These are phyloP conservation scores for Etheostoma perlongum DNA, from an alignment of 2,797 vertebrate species.

Conservation along the genomic window DNA sequence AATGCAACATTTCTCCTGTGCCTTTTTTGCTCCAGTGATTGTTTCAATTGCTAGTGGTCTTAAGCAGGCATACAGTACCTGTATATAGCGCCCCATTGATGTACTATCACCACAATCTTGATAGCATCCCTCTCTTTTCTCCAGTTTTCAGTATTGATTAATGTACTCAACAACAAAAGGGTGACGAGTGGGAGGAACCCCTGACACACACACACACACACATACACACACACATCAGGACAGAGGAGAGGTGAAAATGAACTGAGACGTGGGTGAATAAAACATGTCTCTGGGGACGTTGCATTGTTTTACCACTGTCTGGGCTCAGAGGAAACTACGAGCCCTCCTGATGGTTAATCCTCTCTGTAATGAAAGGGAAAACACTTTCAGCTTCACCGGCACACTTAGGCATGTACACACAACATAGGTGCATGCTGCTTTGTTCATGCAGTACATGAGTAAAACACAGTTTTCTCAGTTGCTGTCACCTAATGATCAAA, in stretches of 20 bases:
- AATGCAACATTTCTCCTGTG: constrained; percentile 17
- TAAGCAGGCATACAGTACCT: constrained; percentile 11
- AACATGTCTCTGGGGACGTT: constrained; percentile 68
- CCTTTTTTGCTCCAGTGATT: constrained; percentile 21
- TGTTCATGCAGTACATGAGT: background rate
- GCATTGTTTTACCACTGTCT: constrained; percentile 57
- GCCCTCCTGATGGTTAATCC: constrained; percentile 68
- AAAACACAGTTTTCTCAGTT: background rate
- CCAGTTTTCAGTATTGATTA: constrained; percentile 57
- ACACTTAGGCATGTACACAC: background rate
- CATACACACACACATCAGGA: constrained; percentile 43
- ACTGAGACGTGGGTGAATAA: constrained; percentile 70
- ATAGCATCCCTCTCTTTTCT: constrained; percentile 26
- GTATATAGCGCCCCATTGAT: constrained; percentile 3
- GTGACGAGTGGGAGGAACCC: constrained; percentile 54
- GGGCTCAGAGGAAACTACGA: constrained; percentile 36
- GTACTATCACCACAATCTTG: constrained; percentile 21
- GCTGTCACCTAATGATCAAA: background rate
- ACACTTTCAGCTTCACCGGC: constrained; percentile 37
- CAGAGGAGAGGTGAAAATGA: constrained; percentile 75
- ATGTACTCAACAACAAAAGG: constrained; percentile 49
- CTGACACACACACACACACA: constrained; percentile 60
- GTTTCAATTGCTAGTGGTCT: constrained; percentile 19
- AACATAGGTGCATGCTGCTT: background rate
- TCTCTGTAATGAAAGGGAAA: constrained; percentile 53